Evolutionary conservation across 2,113 vertebrate genomes (phyloP), one percentile per base, ranked within the genome.

Genomic region (Myiagra hebetior): DNA sequence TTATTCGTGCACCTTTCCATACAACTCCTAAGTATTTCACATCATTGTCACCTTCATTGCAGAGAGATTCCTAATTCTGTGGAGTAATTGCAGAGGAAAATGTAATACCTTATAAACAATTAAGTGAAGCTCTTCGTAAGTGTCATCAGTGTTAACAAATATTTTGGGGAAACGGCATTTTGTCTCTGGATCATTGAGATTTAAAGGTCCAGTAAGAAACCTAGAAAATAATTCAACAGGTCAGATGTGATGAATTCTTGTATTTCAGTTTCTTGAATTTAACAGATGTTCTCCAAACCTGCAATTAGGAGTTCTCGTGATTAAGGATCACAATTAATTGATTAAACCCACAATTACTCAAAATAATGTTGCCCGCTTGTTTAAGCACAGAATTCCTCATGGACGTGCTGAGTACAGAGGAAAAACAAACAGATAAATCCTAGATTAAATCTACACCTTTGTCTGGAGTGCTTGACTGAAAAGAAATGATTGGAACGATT

Each of bases 81-180:
- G 69, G 53, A 89, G 49, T 59, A 78, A 72, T 55, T 53, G 42
- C 35, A 91, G n/a, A 91, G 64, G 90, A 94, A 68, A 55, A 19
- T 27, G 22, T 33, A 28, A 31, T 97, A 99, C 99, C 99, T 99
- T 99, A 97, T 99, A 99, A 84, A 99, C 99, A 59, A 99, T 99
- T 95, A 99, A 98, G 94, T 99, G 99, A 94, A 99, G 98, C 89
- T 99, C 99, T 97, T 99, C 99, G 0, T 99, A 99, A 88, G 98
- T 98, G 30, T 98, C 98, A 21, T 98, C 98, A 67, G 99, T 98
- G 81, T 98, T 99, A 69, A 99, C 99, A 97, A 99, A 99, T 97
- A 99, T 99, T 98, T 98, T 99, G 10, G 99, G 99, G 93, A 99
- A 99, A 91, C 99, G 97, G 96, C 99, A 99, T 97, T 99, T 99